Conservation (phyloP, 2,113 vertebrate species). For the Neogale vison region DNA sequence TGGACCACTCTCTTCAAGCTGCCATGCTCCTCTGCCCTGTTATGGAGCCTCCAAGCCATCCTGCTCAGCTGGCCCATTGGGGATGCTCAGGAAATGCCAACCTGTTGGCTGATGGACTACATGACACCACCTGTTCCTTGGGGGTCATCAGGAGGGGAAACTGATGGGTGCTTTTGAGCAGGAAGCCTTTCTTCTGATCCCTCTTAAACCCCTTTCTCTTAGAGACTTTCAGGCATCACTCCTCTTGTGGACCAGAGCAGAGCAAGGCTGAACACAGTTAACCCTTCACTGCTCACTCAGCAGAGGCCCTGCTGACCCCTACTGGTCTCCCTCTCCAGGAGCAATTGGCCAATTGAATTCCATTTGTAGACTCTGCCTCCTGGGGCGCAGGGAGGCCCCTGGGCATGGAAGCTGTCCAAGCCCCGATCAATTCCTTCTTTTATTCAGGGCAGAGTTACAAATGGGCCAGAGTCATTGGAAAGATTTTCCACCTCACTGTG, state of each 20-base stretch:
- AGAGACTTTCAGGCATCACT: not conserved
- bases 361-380: not conserved
- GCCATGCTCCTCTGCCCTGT: not conserved
- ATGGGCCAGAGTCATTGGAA: not conserved
- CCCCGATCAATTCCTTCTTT: conserved; percentile 60
- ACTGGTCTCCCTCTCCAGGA: not conserved
- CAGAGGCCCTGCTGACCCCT: not conserved
- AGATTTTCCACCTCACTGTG: conserved; percentile 49
- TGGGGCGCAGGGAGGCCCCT: not conserved
- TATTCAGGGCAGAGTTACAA: conserved; percentile 54
- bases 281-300: not conserved
- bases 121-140: fast-evolving
- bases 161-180: too few species aligned
- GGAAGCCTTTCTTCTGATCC: not conserved
- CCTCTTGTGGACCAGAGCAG: not conserved
- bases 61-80: fast-evolving
- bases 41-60: not conserved
- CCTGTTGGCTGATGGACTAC: not conserved
- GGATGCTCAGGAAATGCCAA: not conserved
- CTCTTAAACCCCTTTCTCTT: not conserved
- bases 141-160: too few species aligned
- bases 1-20: not conserved
- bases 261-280: fast-evolving
- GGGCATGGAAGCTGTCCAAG: not conserved
- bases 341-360: not conserved